Evolutionary conservation across 2,888 invertebrate genomes (phyloP).

Genomic region (Lycocerus yunnanus): DNA sequence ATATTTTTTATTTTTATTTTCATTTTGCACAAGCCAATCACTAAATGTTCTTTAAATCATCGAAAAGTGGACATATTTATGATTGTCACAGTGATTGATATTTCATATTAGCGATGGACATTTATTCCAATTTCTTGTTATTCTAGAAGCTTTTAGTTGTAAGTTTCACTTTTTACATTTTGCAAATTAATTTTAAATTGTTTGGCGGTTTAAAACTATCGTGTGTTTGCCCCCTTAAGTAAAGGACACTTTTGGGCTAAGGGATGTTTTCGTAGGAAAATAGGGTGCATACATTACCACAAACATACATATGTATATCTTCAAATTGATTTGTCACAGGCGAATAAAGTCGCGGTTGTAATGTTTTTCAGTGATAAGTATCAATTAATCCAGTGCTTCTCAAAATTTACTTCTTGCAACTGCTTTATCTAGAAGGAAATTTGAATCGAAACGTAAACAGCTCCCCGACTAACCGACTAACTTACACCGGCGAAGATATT

Average conservation of each 20-base stretch:
- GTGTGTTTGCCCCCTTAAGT: slow-evolving; percentile 32
- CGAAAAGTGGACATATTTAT: slow-evolving; percentile 36
- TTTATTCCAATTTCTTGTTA: background rate
- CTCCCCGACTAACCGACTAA: background rate
- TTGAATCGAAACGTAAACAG: background rate
- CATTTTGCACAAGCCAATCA: slow-evolving; percentile 48
- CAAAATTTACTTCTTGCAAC: slow-evolving; percentile 32
- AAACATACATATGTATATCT: slow-evolving; percentile 58
- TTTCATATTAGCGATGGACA: slow-evolving; percentile 4
- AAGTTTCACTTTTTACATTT: background rate
- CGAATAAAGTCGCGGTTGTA: slow-evolving; percentile 54
- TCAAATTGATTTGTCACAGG: slow-evolving; percentile 59
- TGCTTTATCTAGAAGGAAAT: background rate
- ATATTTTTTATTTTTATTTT: slow-evolving; percentile 43
- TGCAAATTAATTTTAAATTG: background rate
- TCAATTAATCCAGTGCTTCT: slow-evolving; percentile 46
- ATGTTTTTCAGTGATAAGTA: slow-evolving; percentile 55
- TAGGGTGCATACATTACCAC: slow-evolving; percentile 55
- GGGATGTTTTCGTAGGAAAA: slow-evolving; percentile 45
- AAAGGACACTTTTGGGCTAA: slow-evolving; percentile 38
- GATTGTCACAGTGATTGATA: slow-evolving; percentile 35
- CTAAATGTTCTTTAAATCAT: slow-evolving; percentile 43
- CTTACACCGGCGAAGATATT: background rate
- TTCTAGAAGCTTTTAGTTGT: slow-evolving; percentile 1
- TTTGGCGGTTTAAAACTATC: slow-evolving; percentile 28